These are phyloP conservation scores for Fulmarus glacialis DNA, from an alignment of 2,113 vertebrate genomes.

Conservation along the genomic window DNA sequence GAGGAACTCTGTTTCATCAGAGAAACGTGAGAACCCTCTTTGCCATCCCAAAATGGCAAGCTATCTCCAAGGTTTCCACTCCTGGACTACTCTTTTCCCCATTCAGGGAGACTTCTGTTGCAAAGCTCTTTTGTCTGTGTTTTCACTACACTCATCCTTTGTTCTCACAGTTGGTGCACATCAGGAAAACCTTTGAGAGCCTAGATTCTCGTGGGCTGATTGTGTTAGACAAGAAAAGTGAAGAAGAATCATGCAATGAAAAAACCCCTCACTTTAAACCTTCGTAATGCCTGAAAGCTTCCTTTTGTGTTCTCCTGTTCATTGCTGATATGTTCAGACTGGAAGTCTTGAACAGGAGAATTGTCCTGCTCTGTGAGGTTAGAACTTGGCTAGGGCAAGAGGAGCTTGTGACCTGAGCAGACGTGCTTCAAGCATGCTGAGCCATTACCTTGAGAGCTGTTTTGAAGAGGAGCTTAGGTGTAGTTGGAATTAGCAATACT, in stretches of 20 bases:
- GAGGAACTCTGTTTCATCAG: not conserved
- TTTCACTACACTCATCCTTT: not conserved
- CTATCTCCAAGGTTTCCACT: not conserved
- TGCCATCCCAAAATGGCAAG: not conserved
- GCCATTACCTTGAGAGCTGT: not conserved
- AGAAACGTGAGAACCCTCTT: rapidly evolving
- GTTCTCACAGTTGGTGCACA: not conserved
- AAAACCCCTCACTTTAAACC: not conserved
- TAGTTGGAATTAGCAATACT: rapidly evolving
- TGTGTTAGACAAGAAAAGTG: not conserved
- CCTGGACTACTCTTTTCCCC: not conserved
- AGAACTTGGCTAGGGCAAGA: not conserved
- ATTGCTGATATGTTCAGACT: not conserved
- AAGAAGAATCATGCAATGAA: not conserved
- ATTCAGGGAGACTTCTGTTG: not conserved
- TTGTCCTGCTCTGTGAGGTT: not conserved
- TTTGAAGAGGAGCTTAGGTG: not conserved
- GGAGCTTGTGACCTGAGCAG: not conserved
- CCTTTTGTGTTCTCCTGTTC: not conserved
- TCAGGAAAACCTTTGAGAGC: not conserved
- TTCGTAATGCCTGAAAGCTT: not conserved
- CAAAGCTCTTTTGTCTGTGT: not conserved
- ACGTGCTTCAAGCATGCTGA: rapidly evolving
- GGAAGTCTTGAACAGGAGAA: not conserved
- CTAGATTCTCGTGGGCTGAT: not conserved